phyloP scores from a whole-genome alignment of 1,140 invertebrate species.

The Nasonia giraulti region DNA sequence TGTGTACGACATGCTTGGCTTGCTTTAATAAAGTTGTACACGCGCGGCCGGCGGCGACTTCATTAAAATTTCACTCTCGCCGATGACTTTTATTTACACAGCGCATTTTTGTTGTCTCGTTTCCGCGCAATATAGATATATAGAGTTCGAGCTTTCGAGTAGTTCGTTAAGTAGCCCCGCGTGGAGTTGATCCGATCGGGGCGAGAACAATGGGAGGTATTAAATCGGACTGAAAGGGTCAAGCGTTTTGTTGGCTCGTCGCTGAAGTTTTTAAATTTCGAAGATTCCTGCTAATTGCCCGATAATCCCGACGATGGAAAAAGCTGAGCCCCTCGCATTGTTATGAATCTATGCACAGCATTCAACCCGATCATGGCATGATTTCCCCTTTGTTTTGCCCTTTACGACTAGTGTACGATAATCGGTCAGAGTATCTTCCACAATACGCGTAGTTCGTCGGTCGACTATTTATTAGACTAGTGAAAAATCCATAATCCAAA shows the following conservation, averaged over 20 bases:
- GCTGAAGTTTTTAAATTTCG: conserved; percentile 8
- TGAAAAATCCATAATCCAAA: not conserved
- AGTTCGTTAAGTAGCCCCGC: conserved; percentile 3
- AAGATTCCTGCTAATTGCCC: not conserved
- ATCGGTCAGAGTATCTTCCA: too few relatives aligned
- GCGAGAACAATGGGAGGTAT: not conserved
- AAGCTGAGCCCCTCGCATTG: not conserved
- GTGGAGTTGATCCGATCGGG: not conserved
- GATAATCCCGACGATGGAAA: not conserved
- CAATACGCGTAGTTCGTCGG: too few relatives aligned
- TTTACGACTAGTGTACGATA: too few relatives aligned
- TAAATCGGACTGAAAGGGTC: conserved; percentile 53
- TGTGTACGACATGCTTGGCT: not conserved
- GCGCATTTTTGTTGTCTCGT: not conserved
- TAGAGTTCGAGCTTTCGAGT: not conserved
- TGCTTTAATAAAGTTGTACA: not conserved
- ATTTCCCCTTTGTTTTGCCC: not conserved
- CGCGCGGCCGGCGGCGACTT: not conserved
- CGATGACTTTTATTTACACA: not conserved
- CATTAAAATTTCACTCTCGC: not conserved
- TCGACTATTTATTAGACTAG: too few relatives aligned
- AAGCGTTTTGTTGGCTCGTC: conserved; percentile 54
- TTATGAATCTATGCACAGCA: not conserved
- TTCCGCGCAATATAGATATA: not conserved
- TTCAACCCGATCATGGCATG: not conserved